Base-by-base conservation (phyloP, 2,797 vertebrate species). In the Meda fulgida region DNA sequence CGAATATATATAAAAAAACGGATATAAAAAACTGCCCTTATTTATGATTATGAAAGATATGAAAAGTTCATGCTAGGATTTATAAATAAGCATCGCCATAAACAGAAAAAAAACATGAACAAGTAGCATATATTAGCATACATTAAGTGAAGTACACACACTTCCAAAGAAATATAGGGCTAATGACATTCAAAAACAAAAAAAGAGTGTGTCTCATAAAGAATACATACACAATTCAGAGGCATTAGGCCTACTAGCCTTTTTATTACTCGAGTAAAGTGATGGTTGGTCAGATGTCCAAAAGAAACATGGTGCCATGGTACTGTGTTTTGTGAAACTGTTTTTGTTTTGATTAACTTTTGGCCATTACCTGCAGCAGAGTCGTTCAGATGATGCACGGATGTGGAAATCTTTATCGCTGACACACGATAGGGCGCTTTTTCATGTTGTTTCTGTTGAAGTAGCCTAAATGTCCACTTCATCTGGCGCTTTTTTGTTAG, bases 71-170 rank as follows among this genome's bases (percentile, higher is more conserved):
- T 46, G n/a, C 40, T 72, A 40, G 1, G 4, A 46, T 72, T 72
- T 7, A 72, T 72, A 72, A 72, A 72, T 72, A 72, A 48, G 23
- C 38, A 16, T 70, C 40, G 70, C 40, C 40, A 72, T 18, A 48
- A 19, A 71, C 31, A 36, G 34, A 43, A 70, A 70, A n/a, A 40
- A n/a, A 43, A n/a, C 67, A 14, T 14, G 36, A 71, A 29, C 14
- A 26, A 72, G 40, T 31, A 29, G n/a, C 6, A 26, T 43, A 71
- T 14, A 48, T 72, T 72, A 48, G 70, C 70, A 72, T 71, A 40
- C 10, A 70, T 40, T 11, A 40, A 40, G 21, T 40, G 1, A 65
- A 29, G 3, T 43, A 65, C 60, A 16, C 40, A 48, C 40, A 46
- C 40, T 29, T 43, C n/a, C 16, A 72, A 72, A 72, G 23, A 71